Evolutionary conservation across 2,797 vertebrate species (phyloP).

Genomic region (Pogonophryne albipinna): DNA sequence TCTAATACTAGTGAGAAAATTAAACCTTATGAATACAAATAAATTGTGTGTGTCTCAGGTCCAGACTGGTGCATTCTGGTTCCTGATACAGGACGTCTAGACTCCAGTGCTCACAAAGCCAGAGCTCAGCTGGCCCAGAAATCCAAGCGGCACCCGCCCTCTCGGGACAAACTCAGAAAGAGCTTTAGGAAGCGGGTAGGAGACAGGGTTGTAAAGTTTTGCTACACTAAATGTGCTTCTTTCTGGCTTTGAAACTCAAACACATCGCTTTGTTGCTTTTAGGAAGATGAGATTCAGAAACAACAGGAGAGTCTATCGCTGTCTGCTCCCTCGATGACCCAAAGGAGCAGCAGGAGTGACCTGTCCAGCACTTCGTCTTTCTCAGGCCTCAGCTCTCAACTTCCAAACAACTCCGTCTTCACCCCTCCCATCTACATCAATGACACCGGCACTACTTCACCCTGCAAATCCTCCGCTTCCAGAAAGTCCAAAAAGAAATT

Average conservation of each 20-base stretch:
- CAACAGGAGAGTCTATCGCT: slow-evolving; percentile 68
- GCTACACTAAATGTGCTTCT: background rate
- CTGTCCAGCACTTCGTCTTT: slow-evolving; percentile 67
- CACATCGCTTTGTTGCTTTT: background rate
- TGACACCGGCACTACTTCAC: slow-evolving; percentile 65
- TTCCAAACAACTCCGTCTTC: slow-evolving; percentile 76
- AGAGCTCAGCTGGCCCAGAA: slow-evolving; percentile 93
- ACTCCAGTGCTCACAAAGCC: slow-evolving; percentile 91
- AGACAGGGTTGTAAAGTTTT: background rate
- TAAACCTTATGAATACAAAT: background rate
- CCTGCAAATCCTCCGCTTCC: slow-evolving; percentile 75
- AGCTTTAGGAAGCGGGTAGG: slow-evolving; percentile 83
- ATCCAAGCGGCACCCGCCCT: slow-evolving; percentile 91
- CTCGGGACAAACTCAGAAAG: slow-evolving; percentile 90
- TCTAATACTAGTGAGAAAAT: background rate
- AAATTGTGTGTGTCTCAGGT: slow-evolving; percentile 48
- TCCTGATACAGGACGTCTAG: slow-evolving; percentile 88
- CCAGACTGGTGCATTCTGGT: slow-evolving; percentile 88
- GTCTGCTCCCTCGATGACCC: slow-evolving; percentile 51
- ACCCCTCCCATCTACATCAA: slow-evolving; percentile 75
- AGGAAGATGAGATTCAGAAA: slow-evolving; percentile 72
- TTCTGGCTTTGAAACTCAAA: background rate
- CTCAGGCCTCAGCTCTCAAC: slow-evolving; percentile 73
- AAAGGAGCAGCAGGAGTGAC: slow-evolving; percentile 63
- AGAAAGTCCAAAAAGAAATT: slow-evolving; percentile 90